Base-by-base conservation (phyloP, 2,113 vertebrate species). In the Periophthalmodon schlosseri region DNA sequence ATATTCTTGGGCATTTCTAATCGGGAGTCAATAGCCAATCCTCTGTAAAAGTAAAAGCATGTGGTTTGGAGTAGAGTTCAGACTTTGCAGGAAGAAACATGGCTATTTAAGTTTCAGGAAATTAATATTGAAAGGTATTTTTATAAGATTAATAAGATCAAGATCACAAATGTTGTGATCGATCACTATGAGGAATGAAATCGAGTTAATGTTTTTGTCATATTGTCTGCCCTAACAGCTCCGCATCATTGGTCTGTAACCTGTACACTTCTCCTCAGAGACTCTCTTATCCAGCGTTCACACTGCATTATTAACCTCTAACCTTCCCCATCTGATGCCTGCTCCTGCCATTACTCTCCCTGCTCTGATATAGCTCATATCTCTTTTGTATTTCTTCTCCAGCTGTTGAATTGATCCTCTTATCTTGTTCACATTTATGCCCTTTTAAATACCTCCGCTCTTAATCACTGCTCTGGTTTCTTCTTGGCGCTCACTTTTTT, bases 241-340 rank as follows among this genome's bases (percentile, higher is more conserved):
- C 39, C 39, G 9, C 39, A 44, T 50, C 60, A 64, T 16, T 18
- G 39, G 20, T 67, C 57, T 49, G 14, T 49, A 65, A 81, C 57
- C 61, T 64, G 49, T 46, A 20, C 58, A 56, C 23, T 39, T 46
- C 68, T 20, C 66, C 69, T 7, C 28, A 6, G 50, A 64, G 49
- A 23, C 50, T 39, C 50, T 28, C 21, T 24, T 44, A 14, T 61
- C 23, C 73, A 14, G 36, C 36, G 16, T 1, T 68, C 70, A 56
- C 23, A 0, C 13, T 9, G 44, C 69, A 68, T 76, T 74, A 74
- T 82, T 84, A 78, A 82, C 86, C 79, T 84, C 63, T 64, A 46
- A 65, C 78, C 74, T 46, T 63, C 63, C 14, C 71, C 58, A 69
- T 86, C 80, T 74, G 76, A 82, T 63, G 54, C 57, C 24, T 28